Conservation (phyloP, 35 echinoderm and acorn worm genomes). For the Lytechinus variegatus region DNA sequence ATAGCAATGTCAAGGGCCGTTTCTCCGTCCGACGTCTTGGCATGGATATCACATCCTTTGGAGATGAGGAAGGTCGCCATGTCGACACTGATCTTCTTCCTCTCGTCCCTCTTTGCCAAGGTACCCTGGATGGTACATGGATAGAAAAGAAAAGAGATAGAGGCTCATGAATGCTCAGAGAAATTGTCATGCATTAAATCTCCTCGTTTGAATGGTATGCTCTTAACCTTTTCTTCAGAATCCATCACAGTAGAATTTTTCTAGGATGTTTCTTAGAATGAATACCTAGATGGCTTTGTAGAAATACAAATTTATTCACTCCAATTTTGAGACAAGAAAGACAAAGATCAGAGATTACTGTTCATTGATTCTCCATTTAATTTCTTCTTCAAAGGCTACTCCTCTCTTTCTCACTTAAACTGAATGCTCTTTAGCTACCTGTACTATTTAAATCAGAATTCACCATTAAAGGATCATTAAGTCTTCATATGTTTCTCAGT, state of each 20-base stretch:
- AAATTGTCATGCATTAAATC: too few relatives aligned
- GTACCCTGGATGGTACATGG: background rate
- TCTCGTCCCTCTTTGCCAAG: constrained; percentile 25
- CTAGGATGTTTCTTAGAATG: too few relatives aligned
- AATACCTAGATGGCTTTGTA: too few relatives aligned
- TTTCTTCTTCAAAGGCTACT: too few relatives aligned
- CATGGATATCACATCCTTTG: constrained; percentile 74
- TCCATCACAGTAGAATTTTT: too few relatives aligned
- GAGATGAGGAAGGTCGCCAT: constrained; percentile 79
- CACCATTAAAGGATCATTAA: background rate
- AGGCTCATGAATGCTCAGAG: too few relatives aligned
- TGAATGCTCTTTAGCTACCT: background rate
- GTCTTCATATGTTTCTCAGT: background rate
- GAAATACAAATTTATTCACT: too few relatives aligned
- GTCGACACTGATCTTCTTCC: constrained; percentile 70
- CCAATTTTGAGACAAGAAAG: too few relatives aligned
- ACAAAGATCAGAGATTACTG: too few relatives aligned
- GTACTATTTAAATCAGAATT: background rate
- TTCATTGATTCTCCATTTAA: too few relatives aligned
- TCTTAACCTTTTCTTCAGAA: too few relatives aligned
- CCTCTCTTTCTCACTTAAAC: background rate
- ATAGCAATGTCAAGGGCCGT: constrained; percentile 81
- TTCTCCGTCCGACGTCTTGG: constrained; percentile 65
- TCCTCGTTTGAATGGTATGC: too few relatives aligned
- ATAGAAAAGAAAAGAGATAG: background rate